Evolutionary conservation across 2,797 vertebrate genomes (phyloP).

Genomic region (Aselliscus stoliczkanus): DNA sequence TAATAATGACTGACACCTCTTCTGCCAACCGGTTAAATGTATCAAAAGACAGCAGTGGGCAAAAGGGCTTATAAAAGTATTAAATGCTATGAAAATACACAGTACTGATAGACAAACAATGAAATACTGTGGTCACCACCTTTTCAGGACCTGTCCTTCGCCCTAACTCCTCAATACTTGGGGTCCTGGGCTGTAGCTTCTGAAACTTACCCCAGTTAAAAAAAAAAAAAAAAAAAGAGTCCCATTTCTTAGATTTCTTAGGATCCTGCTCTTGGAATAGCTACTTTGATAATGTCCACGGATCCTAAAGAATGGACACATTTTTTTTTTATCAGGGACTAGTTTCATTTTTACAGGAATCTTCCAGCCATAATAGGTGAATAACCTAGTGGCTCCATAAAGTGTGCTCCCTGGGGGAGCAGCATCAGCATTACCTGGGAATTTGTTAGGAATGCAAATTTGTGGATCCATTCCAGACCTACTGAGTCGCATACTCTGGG

Average conservation of each 20-base stretch:
- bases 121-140: not conserved
- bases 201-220: not conserved
- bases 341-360: not conserved
- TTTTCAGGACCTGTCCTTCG: not conserved
- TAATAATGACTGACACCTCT: not conserved
- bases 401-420: not conserved
- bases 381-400: not conserved
- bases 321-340: not conserved
- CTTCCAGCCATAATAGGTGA: not conserved
- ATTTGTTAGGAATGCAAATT: not conserved
- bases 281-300: not conserved
- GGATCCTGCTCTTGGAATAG: not conserved
- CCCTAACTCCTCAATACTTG: not conserved
- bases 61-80: not conserved
- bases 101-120: not conserved
- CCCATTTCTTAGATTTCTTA: not conserved
- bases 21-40: not conserved
- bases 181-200: not conserved
- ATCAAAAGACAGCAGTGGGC: not conserved
- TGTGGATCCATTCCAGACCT: not conserved
- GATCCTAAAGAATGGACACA: not conserved
- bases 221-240: not conserved
- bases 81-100: not conserved
- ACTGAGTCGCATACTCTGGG: not conserved
- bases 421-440: not conserved